phyloP scores from a whole-genome alignment of 2,113 vertebrate genomes.

The Pollimyrus isidori region DNA sequence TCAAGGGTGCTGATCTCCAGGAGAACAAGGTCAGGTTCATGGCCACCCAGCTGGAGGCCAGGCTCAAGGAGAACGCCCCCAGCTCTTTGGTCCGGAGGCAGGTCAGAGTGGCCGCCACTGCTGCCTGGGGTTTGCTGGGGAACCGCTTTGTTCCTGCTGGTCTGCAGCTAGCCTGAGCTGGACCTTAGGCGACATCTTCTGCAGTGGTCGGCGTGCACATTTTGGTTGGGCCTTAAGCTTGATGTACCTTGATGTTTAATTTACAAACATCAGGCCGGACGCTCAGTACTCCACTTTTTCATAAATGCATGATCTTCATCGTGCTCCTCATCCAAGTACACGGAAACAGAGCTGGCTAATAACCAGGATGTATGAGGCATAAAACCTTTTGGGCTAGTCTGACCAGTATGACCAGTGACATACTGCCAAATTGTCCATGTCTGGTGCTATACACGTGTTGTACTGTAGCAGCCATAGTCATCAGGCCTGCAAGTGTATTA shows the following conservation, averaged over 20 bases:
- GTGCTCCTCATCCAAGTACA: background rate
- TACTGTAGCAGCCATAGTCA: background rate
- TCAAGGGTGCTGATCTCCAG: constrained; percentile 57
- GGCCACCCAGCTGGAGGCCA: constrained; percentile 86
- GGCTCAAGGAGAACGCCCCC: constrained; percentile 81
- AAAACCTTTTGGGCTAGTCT: background rate
- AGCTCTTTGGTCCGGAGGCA: constrained; percentile 53
- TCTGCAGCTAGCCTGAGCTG: background rate
- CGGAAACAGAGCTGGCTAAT: background rate
- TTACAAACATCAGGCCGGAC: background rate
- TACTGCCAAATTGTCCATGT: background rate
- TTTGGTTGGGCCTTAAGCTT: background rate
- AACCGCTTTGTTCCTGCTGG: background rate
- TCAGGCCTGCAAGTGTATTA: background rate
- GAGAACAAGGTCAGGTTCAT: constrained; percentile 92
- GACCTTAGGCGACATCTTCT: background rate
- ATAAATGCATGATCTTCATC: background rate
- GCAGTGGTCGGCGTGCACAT: background rate
- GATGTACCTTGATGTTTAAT: background rate
- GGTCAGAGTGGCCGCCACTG: constrained; percentile 53
- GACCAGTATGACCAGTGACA: background rate
- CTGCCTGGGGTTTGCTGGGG: background rate
- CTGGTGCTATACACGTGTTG: background rate
- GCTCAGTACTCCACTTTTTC: background rate
- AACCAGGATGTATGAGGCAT: background rate